Evolutionary conservation across 2,888 invertebrate species (phyloP), one percentile per base, ranked within the genome.

Genomic region (Polydrusus pterygomalis): DNA sequence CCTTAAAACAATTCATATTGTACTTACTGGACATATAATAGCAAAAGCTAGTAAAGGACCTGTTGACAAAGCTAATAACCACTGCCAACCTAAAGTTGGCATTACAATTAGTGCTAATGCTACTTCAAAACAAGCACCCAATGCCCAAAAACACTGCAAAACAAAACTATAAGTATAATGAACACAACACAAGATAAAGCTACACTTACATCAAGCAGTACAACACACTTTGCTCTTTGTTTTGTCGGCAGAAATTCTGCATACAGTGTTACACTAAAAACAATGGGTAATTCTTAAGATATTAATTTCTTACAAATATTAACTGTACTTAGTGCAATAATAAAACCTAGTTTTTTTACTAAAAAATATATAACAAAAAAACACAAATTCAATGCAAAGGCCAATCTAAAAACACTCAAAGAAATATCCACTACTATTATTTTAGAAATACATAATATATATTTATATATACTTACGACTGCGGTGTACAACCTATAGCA

Each of bases 401-500:
- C n/a, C n/a, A n/a, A n/a, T n/a, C n/a, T n/a, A 49, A 67, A 56
- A 18, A 45, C 15, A 25, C 17, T 1, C 18, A 15, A 11, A 10
- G 1, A 25, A 49, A 20, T 30, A 8, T 10, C 15, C 25, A 34
- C 34, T 34, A 34, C 34, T 8, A 34, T 9, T 10, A 7, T 34
- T 1, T 34, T 34, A 34, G 1, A 34, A 34, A 34, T 34, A 34
- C n/a, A n/a, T n/a, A n/a, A n/a, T n/a, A n/a, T n/a, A n/a, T n/a
- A n/a, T n/a, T n/a, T 9, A 34, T 34, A 7, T 2, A 17, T 75
- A 92, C 96, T 94, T 90, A 97, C 97, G 97, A 97, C 88, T 98
- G 98, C 69, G 98, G 97, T 45, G 97, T 96, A 86, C 98, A 97
- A 81, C 98, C 98, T 84, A 98, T 97, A 18, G 97, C 97, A 89